phyloP scores from a whole-genome alignment of 2,797 vertebrate genomes.

The Bradypodion ventrale region DNA sequence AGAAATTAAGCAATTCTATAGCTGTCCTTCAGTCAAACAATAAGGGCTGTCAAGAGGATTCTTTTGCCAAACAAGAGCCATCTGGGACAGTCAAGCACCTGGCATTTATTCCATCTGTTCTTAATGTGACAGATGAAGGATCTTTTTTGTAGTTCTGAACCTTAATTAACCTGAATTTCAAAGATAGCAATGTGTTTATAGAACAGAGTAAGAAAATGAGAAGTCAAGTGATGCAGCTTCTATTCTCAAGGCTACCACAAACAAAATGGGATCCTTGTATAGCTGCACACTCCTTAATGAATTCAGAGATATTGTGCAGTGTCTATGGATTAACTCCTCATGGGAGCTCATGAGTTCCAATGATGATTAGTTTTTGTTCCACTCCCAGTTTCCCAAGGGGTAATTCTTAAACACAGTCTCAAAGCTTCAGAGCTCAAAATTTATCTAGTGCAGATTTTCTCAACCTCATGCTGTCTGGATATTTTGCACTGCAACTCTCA shows the following conservation, averaged over 20 bases:
- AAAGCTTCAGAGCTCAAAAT: background rate
- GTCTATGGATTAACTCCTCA: background rate
- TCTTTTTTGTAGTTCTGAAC: background rate
- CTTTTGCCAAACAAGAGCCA: conserved; percentile 26
- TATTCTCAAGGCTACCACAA: background rate
- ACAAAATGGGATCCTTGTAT: background rate
- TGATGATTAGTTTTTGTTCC: background rate
- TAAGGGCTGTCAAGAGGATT: background rate
- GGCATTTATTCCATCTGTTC: background rate
- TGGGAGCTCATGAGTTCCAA: background rate
- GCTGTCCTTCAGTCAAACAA: conserved; percentile 21
- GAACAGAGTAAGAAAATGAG: conserved; percentile 3
- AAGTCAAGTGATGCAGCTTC: background rate
- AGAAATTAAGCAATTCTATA: background rate
- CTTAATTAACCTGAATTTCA: conserved; percentile 22
- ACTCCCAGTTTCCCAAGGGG: background rate
- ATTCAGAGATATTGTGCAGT: background rate
- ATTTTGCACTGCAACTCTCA: too few species aligned
- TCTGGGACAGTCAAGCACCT: background rate
- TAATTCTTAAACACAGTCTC: background rate
- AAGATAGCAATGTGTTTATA: background rate
- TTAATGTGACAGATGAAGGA: conserved; percentile 4
- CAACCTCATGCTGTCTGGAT: background rate
- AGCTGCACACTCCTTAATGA: background rate
- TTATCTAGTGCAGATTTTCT: background rate